Evolutionary conservation across 2,888 invertebrate species (phyloP).

Genomic region (Morinoia aosen): DNA sequence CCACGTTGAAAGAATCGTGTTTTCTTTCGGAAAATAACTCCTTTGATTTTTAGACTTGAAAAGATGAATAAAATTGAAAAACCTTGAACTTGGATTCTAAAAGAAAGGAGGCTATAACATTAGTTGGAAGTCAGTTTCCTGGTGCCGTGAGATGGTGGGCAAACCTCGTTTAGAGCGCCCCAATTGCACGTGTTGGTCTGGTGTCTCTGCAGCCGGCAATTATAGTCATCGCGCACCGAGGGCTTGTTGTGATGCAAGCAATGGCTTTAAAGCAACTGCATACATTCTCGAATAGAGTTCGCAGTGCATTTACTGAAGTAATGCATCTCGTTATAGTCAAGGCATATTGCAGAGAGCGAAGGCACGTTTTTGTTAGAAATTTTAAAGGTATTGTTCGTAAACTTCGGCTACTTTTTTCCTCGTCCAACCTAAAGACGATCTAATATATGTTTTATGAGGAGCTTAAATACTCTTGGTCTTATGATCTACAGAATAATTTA

Average conservation of each 20-base stretch:
- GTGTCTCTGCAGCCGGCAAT: neutral
- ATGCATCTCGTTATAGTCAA: neutral
- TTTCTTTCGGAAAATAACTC: too few relatives aligned
- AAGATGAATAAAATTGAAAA: too few relatives aligned
- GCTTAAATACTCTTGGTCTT: too few relatives aligned
- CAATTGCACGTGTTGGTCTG: neutral
- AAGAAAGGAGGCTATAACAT: too few relatives aligned
- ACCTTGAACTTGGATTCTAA: too few relatives aligned
- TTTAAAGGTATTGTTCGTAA: neutral
- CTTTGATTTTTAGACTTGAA: too few relatives aligned
- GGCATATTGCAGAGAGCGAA: too few relatives aligned
- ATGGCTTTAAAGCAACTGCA: neutral
- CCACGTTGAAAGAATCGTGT: too few relatives aligned
- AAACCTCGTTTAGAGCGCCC: neutral
- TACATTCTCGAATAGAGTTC: neutral
- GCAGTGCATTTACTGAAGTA: neutral
- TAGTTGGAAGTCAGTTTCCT: too few relatives aligned
- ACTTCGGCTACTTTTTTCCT: neutral
- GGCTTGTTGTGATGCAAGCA: neutral
- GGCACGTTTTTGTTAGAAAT: neutral
- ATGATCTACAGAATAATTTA: too few relatives aligned
- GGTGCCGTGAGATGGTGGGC: too few relatives aligned
- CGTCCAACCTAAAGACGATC: neutral
- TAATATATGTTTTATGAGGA: too few relatives aligned
- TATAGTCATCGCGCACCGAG: neutral